Evolutionary conservation across 2,888 invertebrate species (phyloP).

Genomic region (Pristionchus mayeri): DNA sequence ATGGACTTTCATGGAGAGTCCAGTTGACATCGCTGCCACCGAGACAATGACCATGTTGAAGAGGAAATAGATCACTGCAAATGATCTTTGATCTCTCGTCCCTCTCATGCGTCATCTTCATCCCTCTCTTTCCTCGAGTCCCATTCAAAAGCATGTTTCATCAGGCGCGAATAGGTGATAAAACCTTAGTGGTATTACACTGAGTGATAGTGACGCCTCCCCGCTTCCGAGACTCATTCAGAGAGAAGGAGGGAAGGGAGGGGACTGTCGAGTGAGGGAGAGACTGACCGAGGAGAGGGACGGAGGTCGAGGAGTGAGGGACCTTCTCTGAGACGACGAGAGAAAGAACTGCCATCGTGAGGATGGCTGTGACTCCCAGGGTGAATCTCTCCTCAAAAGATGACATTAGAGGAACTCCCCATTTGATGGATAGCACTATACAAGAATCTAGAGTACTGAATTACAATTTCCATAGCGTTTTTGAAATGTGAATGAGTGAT

Average conservation of each 20-base stretch:
- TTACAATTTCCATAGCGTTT: too few species aligned
- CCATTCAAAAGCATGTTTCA: constrained; percentile 37
- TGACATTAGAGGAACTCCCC: not conserved
- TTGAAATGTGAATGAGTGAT: not conserved
- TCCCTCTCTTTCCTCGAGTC: not conserved
- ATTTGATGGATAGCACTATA: too few species aligned
- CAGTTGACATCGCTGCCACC: constrained; percentile 71
- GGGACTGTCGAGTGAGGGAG: constrained; percentile 72
- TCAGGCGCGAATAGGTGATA: constrained; percentile 32
- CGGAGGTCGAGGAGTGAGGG: constrained; percentile 72
- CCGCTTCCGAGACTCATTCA: constrained; percentile 40
- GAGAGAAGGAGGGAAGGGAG: constrained; percentile 61
- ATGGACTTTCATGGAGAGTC: constrained; percentile 49
- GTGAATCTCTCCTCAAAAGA: constrained; percentile 68
- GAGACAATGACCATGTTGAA: constrained; percentile 74
- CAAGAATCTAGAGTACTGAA: too few species aligned
- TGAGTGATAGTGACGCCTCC: not conserved
- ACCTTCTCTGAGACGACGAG: constrained; percentile 74
- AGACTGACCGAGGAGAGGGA: constrained; percentile 66
- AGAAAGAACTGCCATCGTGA: constrained; percentile 75
- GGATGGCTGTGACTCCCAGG: constrained; percentile 72
- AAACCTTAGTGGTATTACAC: constrained; percentile 38
- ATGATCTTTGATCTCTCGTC: not conserved
- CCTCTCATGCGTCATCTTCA: not conserved
- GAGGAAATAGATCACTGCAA: constrained; percentile 71